Base-by-base conservation (phyloP, 2,888 invertebrate genomes). In the Pollenia angustigena region DNA sequence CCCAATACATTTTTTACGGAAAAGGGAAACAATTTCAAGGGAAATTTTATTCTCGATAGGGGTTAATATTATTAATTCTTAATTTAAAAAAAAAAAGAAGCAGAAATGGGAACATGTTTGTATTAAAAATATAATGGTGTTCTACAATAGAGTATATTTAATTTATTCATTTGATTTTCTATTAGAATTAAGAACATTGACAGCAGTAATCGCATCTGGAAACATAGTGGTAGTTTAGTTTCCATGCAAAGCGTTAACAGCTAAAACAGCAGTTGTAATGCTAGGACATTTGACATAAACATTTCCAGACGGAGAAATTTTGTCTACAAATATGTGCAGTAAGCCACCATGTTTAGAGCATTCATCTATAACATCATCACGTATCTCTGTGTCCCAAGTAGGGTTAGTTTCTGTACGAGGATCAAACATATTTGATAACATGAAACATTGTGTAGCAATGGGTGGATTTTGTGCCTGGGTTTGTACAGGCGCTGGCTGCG, bases 351-450 rank as follows among this genome's bases (percentile, higher is more conserved):
- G 99, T 93, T 99, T 98, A 92, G 97, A 97, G 93, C 99, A 99
- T 93, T 99, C 99, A 91, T 99, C 98, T 89, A 99, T 97, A 0
- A 99, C 99, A 93, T 99, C 99, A 92, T 99, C 99, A 64, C 97
- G 95, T 88, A 99, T 98, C 93, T 99, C 99, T 58, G 95, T 95
- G 91, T 98, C 98, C 98, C 98, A 99, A 90, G 94, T 96, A 9
- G 96, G 95, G 93, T 97, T 97, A n/a, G 94, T 93, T 93, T 95
- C 95, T 94, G 96, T 95, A 83, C 95, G 94, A 52, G 99, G 98
- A 93, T 99, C 99, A 94, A 99, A 99, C 99, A 99, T 99, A 92
- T 99, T 99, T 84, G 99, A 98, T 86, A 99, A 95, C 97, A 99
- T 97, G 94, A 99, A 99, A 93, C 99, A 99, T 94, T 99, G 99